These are phyloP conservation scores for Delichon dasypus DNA, from an alignment of 2,797 vertebrate genomes.

Conservation along the genomic window DNA sequence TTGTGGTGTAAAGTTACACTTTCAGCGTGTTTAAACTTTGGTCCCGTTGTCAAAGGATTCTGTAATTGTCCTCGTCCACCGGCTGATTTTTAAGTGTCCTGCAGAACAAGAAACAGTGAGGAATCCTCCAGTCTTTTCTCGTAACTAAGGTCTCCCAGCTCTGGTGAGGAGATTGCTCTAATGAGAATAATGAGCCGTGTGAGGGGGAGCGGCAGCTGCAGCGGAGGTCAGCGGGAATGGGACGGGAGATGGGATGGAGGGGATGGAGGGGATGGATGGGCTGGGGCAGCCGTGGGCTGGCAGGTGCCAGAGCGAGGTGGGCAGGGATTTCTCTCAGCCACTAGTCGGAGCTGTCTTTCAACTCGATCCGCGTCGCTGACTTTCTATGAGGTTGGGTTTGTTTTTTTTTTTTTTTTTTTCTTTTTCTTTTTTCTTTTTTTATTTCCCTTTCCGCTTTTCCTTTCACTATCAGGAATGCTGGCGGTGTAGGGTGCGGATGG, in stretches of 20 bases:
- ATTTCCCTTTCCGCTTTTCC: background rate
- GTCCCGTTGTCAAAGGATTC: background rate
- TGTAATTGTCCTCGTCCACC: background rate
- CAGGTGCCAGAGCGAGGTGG: background rate
- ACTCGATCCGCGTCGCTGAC: background rate
- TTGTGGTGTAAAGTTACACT: background rate
- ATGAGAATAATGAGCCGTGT: fast-evolving
- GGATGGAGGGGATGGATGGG: fast-evolving
- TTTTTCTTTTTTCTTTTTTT: fast-evolving
- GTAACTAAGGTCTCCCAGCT: fast-evolving
- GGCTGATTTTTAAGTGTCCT: background rate
- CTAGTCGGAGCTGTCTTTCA: background rate
- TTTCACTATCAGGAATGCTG: background rate
- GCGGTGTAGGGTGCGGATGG: background rate
- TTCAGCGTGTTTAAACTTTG: background rate
- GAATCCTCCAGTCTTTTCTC: background rate
- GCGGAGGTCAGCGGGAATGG: no score
- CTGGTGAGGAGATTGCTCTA: fast-evolving
- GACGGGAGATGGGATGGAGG: fast-evolving
- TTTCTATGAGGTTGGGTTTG: fast-evolving
- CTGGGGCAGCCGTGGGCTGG: background rate
- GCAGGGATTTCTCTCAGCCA: background rate
- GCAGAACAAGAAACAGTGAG: background rate
- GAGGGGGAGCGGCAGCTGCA: background rate
- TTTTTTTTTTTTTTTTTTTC: background rate